Evolutionary conservation across 2,113 vertebrate genomes (phyloP).

Genomic region (Vulpes ferrilata): DNA sequence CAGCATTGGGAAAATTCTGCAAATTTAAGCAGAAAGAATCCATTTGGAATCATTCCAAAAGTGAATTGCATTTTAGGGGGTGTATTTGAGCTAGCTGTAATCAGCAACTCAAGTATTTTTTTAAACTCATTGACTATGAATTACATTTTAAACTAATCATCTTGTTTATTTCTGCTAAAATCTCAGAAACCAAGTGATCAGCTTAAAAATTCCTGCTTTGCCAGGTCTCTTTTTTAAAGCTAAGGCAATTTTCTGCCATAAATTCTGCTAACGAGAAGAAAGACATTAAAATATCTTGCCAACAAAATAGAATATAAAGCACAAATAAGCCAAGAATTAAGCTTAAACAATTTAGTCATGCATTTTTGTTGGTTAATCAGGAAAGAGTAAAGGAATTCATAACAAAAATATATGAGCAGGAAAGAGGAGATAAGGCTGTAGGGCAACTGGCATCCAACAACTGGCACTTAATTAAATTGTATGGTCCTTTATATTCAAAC

Average conservation of each 20-base stretch:
- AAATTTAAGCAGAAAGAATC: conserved; percentile 65
- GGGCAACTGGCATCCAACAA: neutral
- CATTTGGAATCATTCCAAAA: conserved; percentile 72
- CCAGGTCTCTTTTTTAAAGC: neutral
- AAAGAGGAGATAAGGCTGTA: neutral
- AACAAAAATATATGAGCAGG: neutral
- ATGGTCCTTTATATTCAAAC: conserved; percentile 33
- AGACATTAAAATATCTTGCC: conserved; percentile 59
- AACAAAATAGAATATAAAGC: conserved; percentile 68
- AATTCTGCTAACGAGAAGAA: conserved; percentile 56
- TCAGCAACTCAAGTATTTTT: conserved; percentile 81
- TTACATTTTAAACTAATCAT: conserved; percentile 82
- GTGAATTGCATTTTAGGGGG: conserved; percentile 75
- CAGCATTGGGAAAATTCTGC: conserved; percentile 33
- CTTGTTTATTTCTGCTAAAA: conserved; percentile 72
- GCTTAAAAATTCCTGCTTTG: conserved; percentile 55
- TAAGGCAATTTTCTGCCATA: conserved; percentile 61
- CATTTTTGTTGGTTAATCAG: conserved; percentile 16
- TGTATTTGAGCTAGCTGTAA: conserved; percentile 76
- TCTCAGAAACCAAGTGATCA: conserved; percentile 77
- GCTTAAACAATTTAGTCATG: neutral
- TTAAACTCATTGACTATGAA: conserved; percentile 82
- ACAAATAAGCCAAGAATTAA: conserved; percentile 40
- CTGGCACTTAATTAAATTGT: neutral
- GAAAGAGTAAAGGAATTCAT: conserved; percentile 16